These are phyloP conservation scores for Gastrophysa polygoni DNA, from an alignment of 2,888 invertebrate genomes.

Conservation along the genomic window DNA sequence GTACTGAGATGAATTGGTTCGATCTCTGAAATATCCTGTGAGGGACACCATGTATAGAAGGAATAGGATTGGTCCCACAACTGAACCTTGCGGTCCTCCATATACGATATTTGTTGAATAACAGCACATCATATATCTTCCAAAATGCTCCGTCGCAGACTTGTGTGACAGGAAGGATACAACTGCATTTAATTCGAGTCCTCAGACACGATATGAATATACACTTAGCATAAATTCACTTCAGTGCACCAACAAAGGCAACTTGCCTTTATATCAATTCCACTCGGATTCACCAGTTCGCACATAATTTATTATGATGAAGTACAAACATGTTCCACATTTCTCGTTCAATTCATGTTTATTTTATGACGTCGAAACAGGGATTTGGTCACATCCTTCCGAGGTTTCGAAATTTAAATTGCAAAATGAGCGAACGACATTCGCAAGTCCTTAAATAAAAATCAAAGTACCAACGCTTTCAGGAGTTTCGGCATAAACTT, in stretches of 20 bases:
- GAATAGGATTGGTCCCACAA: too few species aligned
- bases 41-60: too few species aligned
- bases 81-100: too few species aligned
- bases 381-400: conserved; percentile 29
- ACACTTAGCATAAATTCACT: too few species aligned
- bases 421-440: conserved; percentile 27
- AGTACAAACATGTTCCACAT: conserved; percentile 11
- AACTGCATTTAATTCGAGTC: too few species aligned
- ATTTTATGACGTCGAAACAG: conserved; percentile 48
- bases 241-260: neutral
- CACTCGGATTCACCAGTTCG: neutral
- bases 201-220: too few species aligned
- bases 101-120: too few species aligned
- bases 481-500: conserved; percentile 7
- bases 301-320: conserved; percentile 1
- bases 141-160: too few species aligned
- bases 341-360: conserved; percentile 43
- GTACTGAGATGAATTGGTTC: too few species aligned
- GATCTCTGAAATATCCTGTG: too few species aligned
- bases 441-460: conserved; percentile 22
- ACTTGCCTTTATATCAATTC: neutral
- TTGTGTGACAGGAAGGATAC: too few species aligned
- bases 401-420: conserved; percentile 32
- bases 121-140: too few species aligned
- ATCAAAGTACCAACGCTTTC: conserved; percentile 17